phyloP scores from a whole-genome alignment of 2,888 invertebrate species.

The Dasypogon diadema region DNA sequence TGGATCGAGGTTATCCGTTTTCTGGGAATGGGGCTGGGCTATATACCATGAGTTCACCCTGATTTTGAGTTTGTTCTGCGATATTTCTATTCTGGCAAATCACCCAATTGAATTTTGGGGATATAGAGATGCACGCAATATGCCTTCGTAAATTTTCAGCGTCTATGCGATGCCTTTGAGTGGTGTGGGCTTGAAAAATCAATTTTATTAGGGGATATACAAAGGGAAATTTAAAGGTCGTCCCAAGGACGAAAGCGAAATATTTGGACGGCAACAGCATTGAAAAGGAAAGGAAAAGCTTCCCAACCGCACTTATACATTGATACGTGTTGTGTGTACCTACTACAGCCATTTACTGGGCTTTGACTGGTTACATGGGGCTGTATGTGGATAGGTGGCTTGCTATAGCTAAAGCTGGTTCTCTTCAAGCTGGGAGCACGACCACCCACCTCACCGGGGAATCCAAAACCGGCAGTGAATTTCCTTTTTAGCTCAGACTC shows the following conservation, averaged over 20 bases:
- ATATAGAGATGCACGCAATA: neutral
- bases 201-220: slow-evolving; percentile 38
- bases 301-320: neutral
- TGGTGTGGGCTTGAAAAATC: slow-evolving; percentile 14
- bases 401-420: neutral
- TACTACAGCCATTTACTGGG: no score
- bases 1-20: neutral
- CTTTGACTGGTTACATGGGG: neutral
- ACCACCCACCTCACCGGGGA: neutral
- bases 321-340: neutral
- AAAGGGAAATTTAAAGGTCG: slow-evolving; percentile 34
- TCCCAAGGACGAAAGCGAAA: slow-evolving; percentile 28
- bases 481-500: slow-evolving; percentile 31
- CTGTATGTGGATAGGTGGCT: neutral
- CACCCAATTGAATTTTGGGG: neutral
- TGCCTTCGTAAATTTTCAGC: neutral
- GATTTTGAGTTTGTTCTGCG: neutral
- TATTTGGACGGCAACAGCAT: slow-evolving; percentile 45
- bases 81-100: neutral
- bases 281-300: slow-evolving; percentile 37
- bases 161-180: slow-evolving; percentile 10
- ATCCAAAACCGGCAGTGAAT: slow-evolving; percentile 39
- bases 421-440: neutral
- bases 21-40: neutral
- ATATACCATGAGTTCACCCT: no score